Evolutionary conservation across 2,797 vertebrate genomes (phyloP).

Genomic region (Myripristis murdjan): DNA sequence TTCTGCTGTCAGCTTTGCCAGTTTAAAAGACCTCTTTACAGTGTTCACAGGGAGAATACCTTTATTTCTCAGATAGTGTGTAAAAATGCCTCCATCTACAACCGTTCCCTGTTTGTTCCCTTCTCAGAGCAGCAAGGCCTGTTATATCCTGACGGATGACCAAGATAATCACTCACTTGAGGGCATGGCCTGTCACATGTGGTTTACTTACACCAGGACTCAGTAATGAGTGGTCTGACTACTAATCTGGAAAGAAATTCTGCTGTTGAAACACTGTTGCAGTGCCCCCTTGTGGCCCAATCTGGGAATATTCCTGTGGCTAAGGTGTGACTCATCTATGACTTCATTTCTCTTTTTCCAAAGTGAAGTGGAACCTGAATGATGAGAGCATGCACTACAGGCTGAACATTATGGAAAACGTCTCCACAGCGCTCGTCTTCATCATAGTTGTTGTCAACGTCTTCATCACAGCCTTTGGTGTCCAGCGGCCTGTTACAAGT

Average conservation of each 20-base stretch:
- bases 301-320: neutral
- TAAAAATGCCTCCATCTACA: neutral
- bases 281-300: conserved; percentile 33
- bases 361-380: conserved; percentile 97
- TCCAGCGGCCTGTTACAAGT: conserved; percentile 85
- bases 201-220: conserved; percentile 23
- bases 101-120: neutral
- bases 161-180: conserved; percentile 37
- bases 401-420: conserved; percentile 94
- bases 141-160: neutral
- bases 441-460: conserved; percentile 96
- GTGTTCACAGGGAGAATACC: neutral
- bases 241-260: neutral
- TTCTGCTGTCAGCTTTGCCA: conserved; percentile 34
- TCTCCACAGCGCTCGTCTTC: conserved; percentile 93
- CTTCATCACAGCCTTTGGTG: conserved; percentile 97
- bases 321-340: neutral
- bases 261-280: conserved; percentile 5
- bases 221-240: conserved; percentile 27
- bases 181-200: conserved; percentile 25
- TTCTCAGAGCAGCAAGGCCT: conserved; percentile 7
- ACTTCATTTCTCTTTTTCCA: conserved; percentile 27
- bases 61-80: conserved; percentile 10
- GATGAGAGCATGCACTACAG: conserved; percentile 90
- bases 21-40: conserved; percentile 27